Evolutionary conservation across 2,888 invertebrate species (phyloP).

Genomic region (Leptopilina drosophilae): DNA sequence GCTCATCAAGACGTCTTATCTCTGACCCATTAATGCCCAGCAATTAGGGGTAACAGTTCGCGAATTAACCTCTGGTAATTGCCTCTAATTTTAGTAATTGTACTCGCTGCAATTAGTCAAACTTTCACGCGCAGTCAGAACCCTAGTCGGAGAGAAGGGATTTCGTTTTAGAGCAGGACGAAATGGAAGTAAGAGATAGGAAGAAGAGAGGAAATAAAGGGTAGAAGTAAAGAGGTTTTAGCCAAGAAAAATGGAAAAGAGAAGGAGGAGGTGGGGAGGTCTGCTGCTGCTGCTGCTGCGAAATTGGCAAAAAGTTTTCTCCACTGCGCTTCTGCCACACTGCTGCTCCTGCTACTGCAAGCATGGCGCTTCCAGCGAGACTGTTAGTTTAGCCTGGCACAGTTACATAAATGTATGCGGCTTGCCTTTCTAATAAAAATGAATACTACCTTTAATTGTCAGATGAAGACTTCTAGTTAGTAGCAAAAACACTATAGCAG

Average conservation of each 20-base stretch:
- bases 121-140: constrained; percentile 66
- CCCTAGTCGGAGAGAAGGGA: constrained; percentile 41
- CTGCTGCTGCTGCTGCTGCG: constrained; percentile 41
- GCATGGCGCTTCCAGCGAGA: constrained; percentile 43
- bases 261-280: constrained; percentile 48
- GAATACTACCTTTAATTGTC: constrained; percentile 42
- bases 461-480: constrained; percentile 34
- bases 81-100: constrained; percentile 72
- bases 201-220: constrained; percentile 42
- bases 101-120: constrained; percentile 69
- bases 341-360: constrained; percentile 42
- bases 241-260: constrained; percentile 49
- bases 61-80: constrained; percentile 73
- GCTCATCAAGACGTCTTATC: constrained; percentile 56
- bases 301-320: constrained; percentile 65
- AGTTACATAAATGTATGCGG: constrained; percentile 61
- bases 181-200: constrained; percentile 39
- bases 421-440: constrained; percentile 62
- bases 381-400: constrained; percentile 55
- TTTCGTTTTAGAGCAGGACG: constrained; percentile 34
- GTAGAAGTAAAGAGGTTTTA: constrained; percentile 40
- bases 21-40: constrained; percentile 70
- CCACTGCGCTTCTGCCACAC: constrained; percentile 44
- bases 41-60: constrained; percentile 69
- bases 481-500: neutral